Percentiles rank a stretch among this genome's conserved stretches.
phyloP scores from a whole-genome alignment of 1,140 invertebrate genomes.

The Lasioglossum baleicum region DNA sequence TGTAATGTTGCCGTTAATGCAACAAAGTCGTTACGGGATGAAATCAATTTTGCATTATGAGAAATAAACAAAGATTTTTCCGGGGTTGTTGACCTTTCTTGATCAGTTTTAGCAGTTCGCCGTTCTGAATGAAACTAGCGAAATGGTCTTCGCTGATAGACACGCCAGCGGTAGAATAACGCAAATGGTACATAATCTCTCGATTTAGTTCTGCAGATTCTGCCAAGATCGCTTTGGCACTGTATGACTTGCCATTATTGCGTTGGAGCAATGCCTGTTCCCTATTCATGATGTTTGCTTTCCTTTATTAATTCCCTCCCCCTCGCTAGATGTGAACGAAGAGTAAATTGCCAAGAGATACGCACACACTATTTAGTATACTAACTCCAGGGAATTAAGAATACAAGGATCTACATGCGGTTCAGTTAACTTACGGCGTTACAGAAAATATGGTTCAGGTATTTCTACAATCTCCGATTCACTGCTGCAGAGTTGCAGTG shows the following conservation, averaged over 20 bases:
- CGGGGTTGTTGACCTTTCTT: background rate
- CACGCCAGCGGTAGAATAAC: background rate
- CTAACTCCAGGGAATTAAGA: background rate
- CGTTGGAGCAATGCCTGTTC: constrained; percentile 23
- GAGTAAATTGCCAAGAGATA: background rate
- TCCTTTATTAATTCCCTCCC: constrained; percentile 16
- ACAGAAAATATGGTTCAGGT: too few species aligned
- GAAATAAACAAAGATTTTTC: too few species aligned
- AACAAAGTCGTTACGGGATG: too few species aligned
- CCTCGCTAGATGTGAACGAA: background rate
- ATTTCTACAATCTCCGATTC: too few species aligned
- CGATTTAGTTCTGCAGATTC: constrained; percentile 17
- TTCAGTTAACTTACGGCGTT: background rate
- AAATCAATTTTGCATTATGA: too few species aligned
- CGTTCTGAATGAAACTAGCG: too few species aligned
- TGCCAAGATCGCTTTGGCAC: constrained; percentile 30
- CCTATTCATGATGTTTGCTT: background rate
- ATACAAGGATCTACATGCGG: background rate
- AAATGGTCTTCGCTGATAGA: too few species aligned
- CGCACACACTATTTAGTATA: background rate
- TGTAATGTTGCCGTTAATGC: too few species aligned
- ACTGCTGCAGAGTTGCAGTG: too few species aligned
- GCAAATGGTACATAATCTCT: constrained; percentile 14
- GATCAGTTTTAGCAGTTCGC: background rate
- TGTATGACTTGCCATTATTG: constrained; percentile 16